Percentiles rank a stretch among this genome's conserved stretches.
Evolutionary conservation across 2,113 vertebrate species (phyloP).

Genomic region (Podarcis muralis): DNA sequence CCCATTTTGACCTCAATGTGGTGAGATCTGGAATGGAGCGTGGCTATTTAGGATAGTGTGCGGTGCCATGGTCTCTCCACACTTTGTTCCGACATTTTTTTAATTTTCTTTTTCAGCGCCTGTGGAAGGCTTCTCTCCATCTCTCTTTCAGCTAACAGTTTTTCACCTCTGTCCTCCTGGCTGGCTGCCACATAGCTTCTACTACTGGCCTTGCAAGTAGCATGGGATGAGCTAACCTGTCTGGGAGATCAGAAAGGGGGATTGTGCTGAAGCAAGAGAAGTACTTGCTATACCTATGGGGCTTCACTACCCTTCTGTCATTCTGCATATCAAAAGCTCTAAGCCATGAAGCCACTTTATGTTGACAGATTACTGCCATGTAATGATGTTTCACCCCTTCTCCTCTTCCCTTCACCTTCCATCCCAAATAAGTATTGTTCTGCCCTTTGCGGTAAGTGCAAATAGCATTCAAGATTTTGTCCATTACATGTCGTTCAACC

Average conservation of each 20-base stretch:
- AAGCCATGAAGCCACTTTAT: not conserved
- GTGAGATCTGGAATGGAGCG: too few species aligned
- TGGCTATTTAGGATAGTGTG: too few species aligned
- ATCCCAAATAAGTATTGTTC: constrained; percentile 1
- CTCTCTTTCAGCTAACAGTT: not conserved
- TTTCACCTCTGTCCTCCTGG: not conserved
- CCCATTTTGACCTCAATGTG: too few species aligned
- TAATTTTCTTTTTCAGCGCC: too few species aligned
- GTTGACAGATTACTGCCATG: not conserved
- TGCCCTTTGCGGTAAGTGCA: not conserved
- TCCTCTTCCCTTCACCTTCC: not conserved
- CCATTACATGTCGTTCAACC: constrained; percentile 28
- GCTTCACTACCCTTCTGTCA: not conserved
- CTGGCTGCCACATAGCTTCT: not conserved
- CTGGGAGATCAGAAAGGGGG: not conserved
- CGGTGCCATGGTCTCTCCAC: too few species aligned
- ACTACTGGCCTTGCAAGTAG: not conserved
- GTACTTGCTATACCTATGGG: not conserved
- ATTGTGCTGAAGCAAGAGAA: not conserved
- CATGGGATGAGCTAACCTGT: not conserved
- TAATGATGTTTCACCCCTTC: not conserved
- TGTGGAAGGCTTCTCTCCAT: not conserved
- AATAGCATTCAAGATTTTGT: constrained; percentile 26
- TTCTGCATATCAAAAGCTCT: not conserved
- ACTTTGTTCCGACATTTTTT: too few species aligned